These are phyloP conservation scores for Rhombomys opimus DNA, from an alignment of 2,113 vertebrate genomes.

Conservation along the genomic window DNA sequence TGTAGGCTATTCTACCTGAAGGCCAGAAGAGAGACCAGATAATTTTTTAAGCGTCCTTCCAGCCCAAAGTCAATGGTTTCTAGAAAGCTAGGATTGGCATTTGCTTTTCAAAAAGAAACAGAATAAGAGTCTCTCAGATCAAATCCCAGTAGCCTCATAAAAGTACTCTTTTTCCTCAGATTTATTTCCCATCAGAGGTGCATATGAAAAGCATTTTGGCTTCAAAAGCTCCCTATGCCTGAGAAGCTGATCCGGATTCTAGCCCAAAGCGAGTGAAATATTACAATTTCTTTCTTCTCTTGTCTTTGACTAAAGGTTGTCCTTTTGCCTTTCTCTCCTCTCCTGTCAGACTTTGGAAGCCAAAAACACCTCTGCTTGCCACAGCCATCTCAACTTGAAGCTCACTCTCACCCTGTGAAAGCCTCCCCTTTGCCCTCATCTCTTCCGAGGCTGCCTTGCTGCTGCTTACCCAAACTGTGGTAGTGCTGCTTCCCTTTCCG, in stretches of 20 bases:
- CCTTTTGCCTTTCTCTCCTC: background rate
- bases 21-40: background rate
- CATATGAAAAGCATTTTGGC: slow-evolving; percentile 61
- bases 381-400: background rate
- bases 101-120: slow-evolving; percentile 70
- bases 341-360: slow-evolving; percentile 8
- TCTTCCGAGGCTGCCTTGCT: background rate
- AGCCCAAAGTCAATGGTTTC: slow-evolving; percentile 18
- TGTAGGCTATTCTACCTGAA: background rate
- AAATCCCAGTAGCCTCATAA: slow-evolving; percentile 66
- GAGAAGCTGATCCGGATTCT: slow-evolving; percentile 43
- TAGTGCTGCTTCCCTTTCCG: background rate
- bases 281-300: background rate
- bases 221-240: slow-evolving; percentile 54
- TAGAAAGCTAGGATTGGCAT: slow-evolving; percentile 39
- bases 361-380: background rate
- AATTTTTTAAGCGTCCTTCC: slow-evolving; percentile 47
- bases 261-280: slow-evolving; percentile 30
- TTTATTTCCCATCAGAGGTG: slow-evolving; percentile 62
- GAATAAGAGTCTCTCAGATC: slow-evolving; percentile 53
- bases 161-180: slow-evolving; percentile 32
- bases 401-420: background rate
- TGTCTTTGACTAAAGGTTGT: slow-evolving; percentile 20
- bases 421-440: background rate
- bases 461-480: background rate